A percentile compares a stretch with the other conserved stretches of the same genome.
Conservation (phyloP, 1,140 invertebrate genomes). For the Plectrocnemia conspersa region DNA sequence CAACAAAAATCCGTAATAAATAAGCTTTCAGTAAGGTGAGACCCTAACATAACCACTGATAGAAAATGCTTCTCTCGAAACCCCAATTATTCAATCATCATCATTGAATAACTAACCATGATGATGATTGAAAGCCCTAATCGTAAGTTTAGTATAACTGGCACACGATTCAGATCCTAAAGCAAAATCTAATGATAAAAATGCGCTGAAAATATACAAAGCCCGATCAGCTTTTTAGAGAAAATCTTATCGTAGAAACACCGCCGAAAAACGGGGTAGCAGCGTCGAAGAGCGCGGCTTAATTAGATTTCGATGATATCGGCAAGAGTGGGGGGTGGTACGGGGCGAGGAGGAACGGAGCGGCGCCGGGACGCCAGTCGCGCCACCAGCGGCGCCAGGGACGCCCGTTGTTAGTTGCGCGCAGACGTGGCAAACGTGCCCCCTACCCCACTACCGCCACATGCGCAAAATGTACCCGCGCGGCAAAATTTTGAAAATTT, state of each 20-base stretch:
- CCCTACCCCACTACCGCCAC: background rate
- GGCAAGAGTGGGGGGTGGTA: background rate
- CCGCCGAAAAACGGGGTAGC: background rate
- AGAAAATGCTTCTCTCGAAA: too few relatives aligned
- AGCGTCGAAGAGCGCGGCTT: slow-evolving; percentile 3
- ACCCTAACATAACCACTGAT: too few relatives aligned
- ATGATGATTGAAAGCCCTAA: too few relatives aligned
- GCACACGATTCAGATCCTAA: too few relatives aligned
- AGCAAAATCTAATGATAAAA: too few relatives aligned
- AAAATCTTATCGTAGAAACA: background rate
- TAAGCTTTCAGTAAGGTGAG: background rate
- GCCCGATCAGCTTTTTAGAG: too few relatives aligned
- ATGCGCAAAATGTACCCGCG: background rate
- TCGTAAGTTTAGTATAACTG: too few relatives aligned
- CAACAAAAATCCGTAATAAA: background rate
- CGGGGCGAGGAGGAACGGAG: too few relatives aligned
- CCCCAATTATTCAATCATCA: too few relatives aligned
- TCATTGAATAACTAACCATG: too few relatives aligned
- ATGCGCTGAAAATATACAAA: too few relatives aligned
- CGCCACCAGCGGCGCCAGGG: slow-evolving; percentile 19
- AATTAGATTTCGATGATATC: slow-evolving; percentile 8
- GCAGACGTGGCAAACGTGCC: slow-evolving; percentile 7
- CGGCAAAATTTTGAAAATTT: too few relatives aligned
- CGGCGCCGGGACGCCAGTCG: slow-evolving; percentile 12
- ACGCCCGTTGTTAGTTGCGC: slow-evolving; percentile 3